Conservation (phyloP, 2,888 invertebrate species). For the Deroplatys truncata region DNA sequence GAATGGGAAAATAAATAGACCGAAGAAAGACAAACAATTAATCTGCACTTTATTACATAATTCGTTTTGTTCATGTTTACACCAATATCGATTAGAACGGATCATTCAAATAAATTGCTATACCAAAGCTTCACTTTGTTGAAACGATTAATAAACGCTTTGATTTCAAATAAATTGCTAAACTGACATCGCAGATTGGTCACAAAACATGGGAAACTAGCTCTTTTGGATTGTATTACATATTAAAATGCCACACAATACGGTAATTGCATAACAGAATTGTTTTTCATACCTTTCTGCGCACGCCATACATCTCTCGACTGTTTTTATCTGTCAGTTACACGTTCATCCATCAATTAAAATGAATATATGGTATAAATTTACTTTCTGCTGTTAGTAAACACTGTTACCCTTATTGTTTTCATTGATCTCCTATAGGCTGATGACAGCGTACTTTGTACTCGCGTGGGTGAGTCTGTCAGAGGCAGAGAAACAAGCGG, state of each 20-base stretch:
- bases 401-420: background rate
- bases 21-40: too few relatives aligned
- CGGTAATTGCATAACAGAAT: background rate
- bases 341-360: background rate
- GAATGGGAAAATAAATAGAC: too few relatives aligned
- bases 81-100: too few relatives aligned
- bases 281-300: background rate
- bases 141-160: background rate
- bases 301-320: background rate
- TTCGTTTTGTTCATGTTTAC: too few relatives aligned
- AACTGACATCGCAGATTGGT: background rate
- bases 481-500: too few relatives aligned
- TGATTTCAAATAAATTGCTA: background rate
- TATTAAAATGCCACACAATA: background rate
- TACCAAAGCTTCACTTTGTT: background rate
- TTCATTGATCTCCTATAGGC: background rate
- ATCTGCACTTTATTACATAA: too few relatives aligned
- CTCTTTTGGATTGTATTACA: background rate
- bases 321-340: background rate
- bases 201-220: background rate
- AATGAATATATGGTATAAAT: background rate
- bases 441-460: too few relatives aligned
- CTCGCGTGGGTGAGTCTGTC: too few relatives aligned
- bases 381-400: background rate
- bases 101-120: too few relatives aligned